These are phyloP conservation scores for Hydra vulgaris DNA, from an alignment of 30 jellyfish, hydroid and myxozoan genomes.

Conservation along the genomic window DNA sequence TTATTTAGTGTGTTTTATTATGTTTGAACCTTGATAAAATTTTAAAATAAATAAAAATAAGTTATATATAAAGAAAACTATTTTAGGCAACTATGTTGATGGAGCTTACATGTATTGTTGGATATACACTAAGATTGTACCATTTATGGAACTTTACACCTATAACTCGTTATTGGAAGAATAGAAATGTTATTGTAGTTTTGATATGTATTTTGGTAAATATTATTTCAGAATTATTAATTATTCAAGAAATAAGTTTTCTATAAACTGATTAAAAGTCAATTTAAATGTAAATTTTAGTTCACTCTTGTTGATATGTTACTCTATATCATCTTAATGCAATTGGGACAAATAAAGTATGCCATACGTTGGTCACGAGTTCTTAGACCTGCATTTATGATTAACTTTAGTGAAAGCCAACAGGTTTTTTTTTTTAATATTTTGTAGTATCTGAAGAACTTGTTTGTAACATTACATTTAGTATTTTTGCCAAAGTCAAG, in stretches of 20 bases:
- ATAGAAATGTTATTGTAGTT: conserved; percentile 47
- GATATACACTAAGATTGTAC: conserved; percentile 45
- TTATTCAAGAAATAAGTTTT: background rate
- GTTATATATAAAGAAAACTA: no score
- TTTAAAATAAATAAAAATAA: no score
- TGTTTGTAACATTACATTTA: no score
- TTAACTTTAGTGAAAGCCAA: conserved; percentile 91
- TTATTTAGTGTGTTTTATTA: background rate
- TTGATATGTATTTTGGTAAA: conserved; percentile 56
- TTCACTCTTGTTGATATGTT: conserved; percentile 77
- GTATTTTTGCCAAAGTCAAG: no score
- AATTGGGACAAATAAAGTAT: conserved; percentile 33
- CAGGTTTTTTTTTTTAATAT: conserved; percentile 43
- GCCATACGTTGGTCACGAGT: conserved; percentile 87
- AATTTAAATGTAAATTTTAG: conserved; percentile 21
- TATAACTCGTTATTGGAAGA: conserved; percentile 72
- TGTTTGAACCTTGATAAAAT: background rate
- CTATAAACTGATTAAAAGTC: background rate
- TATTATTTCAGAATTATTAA: background rate
- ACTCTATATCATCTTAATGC: conserved; percentile 30
- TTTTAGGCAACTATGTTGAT: conserved; percentile 65
- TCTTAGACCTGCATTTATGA: conserved; percentile 89
- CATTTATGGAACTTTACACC: conserved; percentile 95
- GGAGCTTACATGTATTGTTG: conserved; percentile 55
- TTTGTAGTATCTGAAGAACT: no score